phyloP scores from a whole-genome alignment of 2,797 vertebrate genomes.

The Gobionotothen gibberifrons region DNA sequence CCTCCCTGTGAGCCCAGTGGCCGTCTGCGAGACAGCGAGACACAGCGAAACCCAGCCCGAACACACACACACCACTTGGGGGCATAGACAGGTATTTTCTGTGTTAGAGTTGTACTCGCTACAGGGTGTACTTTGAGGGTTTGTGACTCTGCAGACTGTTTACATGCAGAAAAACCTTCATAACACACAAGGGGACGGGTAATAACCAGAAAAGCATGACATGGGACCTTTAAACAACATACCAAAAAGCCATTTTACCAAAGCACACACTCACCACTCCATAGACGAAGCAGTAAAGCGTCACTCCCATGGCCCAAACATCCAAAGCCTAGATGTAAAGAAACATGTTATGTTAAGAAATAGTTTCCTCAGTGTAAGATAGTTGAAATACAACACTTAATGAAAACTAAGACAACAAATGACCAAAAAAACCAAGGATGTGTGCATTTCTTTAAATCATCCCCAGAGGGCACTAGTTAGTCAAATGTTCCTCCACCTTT shows the following conservation, averaged over 20 bases:
- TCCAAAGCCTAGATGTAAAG: conserved; percentile 88
- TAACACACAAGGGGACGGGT: too few relatives aligned
- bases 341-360: background rate
- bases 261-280: conserved; percentile 88
- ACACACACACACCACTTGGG: too few relatives aligned
- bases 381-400: background rate
- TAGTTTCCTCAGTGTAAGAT: background rate
- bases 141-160: too few relatives aligned
- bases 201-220: too few relatives aligned
- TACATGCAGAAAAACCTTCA: too few relatives aligned
- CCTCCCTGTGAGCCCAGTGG: too few relatives aligned
- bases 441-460: conserved; percentile 29
- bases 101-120: too few relatives aligned
- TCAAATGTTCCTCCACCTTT: conserved; percentile 85
- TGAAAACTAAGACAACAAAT: background rate
- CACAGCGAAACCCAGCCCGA: too few relatives aligned
- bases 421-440: background rate
- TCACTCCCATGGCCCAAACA: conserved; percentile 99
- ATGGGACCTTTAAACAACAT: too few relatives aligned
- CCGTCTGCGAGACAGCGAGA: too few relatives aligned
- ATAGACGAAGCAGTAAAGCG: conserved; percentile 95
- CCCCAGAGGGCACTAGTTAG: conserved; percentile 50
- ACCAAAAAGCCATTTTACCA: background rate
- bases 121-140: too few relatives aligned
- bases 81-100: too few relatives aligned